A percentile compares a stretch with the other conserved stretches of the same genome.
phyloP scores from a whole-genome alignment of 1,140 invertebrate genomes.

The Nasonia longicornis region DNA sequence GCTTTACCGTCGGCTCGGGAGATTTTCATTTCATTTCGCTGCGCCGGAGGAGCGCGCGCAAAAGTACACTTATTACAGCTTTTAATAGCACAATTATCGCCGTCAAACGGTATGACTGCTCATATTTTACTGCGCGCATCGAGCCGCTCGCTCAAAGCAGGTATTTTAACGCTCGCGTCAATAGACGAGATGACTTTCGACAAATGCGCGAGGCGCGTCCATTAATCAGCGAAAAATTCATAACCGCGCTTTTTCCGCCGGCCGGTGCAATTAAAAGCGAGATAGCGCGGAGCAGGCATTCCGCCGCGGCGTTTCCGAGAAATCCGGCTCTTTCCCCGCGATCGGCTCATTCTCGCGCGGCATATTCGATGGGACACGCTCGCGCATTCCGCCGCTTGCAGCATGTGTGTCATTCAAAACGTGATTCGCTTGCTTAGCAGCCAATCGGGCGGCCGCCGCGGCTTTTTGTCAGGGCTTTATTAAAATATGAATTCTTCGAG shows the following conservation, averaged over 20 bases:
- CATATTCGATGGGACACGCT: conserved; percentile 60
- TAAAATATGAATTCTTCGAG: conserved; percentile 31
- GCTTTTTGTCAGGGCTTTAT: conserved; percentile 18
- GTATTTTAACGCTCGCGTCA: conserved; percentile 1
- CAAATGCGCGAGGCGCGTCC: neutral
- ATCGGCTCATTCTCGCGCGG: conserved; percentile 12
- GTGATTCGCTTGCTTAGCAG: conserved; percentile 66
- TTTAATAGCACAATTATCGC: conserved; percentile 37
- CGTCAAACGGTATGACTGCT: conserved; percentile 14
- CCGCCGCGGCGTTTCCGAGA: conserved; percentile 35
- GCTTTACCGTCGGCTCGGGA: conserved; percentile 31
- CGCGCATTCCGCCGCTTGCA: conserved; percentile 66
- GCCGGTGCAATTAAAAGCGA: conserved; percentile 29
- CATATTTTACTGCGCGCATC: neutral
- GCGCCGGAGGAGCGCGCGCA: neutral
- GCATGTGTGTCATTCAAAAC: conserved; percentile 68
- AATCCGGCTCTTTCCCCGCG: conserved; percentile 16
- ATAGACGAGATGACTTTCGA: neutral
- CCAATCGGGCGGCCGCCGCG: conserved; percentile 50
- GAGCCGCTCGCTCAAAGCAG: too few species aligned
- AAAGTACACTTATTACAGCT: conserved; percentile 34
- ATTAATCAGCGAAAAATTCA: neutral
- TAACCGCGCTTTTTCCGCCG: neutral
- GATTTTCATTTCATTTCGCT: conserved; percentile 26
- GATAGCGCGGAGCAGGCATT: conserved; percentile 11